Evolutionary conservation across 2,797 vertebrate genomes (phyloP), one percentile per base, ranked within the genome.

Genomic region (Craterocephalus amniculus): DNA sequence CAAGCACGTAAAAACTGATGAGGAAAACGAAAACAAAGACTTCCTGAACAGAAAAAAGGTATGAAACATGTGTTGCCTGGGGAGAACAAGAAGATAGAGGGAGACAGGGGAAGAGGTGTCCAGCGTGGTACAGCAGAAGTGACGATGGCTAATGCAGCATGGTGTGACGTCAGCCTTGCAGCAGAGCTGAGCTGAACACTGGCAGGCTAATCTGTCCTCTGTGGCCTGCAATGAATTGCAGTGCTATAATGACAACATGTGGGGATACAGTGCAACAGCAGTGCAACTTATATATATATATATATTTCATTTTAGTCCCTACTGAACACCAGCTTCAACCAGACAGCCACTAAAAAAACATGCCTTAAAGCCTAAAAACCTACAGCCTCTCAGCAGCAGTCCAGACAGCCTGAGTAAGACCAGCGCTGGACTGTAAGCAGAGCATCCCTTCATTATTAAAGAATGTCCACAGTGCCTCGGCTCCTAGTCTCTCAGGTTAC

Each of bases 81-180:
- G 68, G 57, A 69, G 29, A 72, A 69, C 32, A 51, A 58, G 70
- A 67, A 45, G 63, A 65, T 35, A 60, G 43, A 24, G 29, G 6
- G 55, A n/a, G 18, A 71, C 40, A 56, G 49, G 70, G 71, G 45
- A 72, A 80, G 65, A 75, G 79, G 66, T 74, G 88, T 86, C 85
- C 83, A 62, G 61, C 49, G 56, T 83, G 78, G 74, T 78, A 68
- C 90, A 90, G 91, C 91, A 88, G 90, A 81, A 81, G 89, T 87
- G 88, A 89, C 79, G 87, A 58, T 69, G 85, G 88, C 85, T 87
- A 88, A 89, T 91, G 91, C 90, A 89, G 89, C 86, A 90, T n/a
- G 81, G 63, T 76, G 88, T 94, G 93, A 94, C 91, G 90, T 94
- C 91, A 93, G 72, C 81, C 88, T 90, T 92, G 91, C 92, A 91